These are phyloP conservation scores for Berghia stephanieae DNA, from an alignment of 1,140 invertebrate species.

Conservation along the genomic window DNA sequence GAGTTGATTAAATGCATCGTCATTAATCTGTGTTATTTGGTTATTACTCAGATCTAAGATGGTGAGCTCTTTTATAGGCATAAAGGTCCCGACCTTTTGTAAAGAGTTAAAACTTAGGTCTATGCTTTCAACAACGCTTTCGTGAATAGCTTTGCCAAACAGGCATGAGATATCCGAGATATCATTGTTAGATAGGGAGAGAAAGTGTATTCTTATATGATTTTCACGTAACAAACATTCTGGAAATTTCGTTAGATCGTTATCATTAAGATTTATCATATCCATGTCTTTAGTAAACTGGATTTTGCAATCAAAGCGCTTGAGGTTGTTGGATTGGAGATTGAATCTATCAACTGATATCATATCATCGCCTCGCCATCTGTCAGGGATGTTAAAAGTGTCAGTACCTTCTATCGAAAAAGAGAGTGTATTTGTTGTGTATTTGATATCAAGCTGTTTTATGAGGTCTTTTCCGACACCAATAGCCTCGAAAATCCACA, in stretches of 20 bases:
- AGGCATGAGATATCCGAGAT: conserved; percentile 12
- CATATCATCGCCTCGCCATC: conserved; percentile 9
- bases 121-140: no score
- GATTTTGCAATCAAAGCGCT: conserved; percentile 19
- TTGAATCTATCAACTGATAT: not conserved
- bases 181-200: conserved; percentile 29
- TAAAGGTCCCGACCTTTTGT: no score
- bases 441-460: conserved; percentile 21
- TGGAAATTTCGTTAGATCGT: conserved; percentile 24
- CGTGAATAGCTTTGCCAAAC: no score
- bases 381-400: not conserved
- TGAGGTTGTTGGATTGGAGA: conserved; percentile 17
- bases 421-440: conserved; percentile 12
- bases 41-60: conserved; percentile 35
- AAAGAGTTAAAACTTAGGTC: no score
- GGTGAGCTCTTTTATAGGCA: not conserved
- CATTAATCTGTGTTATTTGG: conserved; percentile 3
- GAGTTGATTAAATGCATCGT: conserved; percentile 19
- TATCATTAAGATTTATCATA: conserved; percentile 31
- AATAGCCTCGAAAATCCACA: conserved; percentile 32
- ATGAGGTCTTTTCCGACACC: not conserved
- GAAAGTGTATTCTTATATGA: conserved; percentile 7
- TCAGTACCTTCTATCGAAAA: conserved; percentile 15
- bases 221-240: conserved; percentile 19
- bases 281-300: conserved; percentile 10